Evolutionary conservation across 2,797 vertebrate species (phyloP).

Genomic region (Typhlichthys subterraneus): DNA sequence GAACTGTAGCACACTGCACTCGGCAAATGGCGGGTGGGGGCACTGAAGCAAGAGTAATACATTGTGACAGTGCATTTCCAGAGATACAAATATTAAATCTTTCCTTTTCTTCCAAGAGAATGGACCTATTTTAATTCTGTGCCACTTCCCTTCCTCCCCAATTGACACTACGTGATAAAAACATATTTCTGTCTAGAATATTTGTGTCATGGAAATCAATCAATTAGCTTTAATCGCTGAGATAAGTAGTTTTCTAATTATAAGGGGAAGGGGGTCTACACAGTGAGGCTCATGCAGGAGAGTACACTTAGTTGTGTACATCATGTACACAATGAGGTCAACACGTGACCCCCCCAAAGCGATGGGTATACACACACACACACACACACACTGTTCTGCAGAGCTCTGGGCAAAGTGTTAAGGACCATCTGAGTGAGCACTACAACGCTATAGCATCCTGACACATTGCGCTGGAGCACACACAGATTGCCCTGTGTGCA

Average conservation of each 20-base stretch:
- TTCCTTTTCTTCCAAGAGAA: conserved; percentile 43
- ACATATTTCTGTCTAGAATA: conserved; percentile 46
- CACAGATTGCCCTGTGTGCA: conserved; percentile 32
- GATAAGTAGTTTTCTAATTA: conserved; percentile 56
- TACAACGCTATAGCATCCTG: conserved; percentile 53
- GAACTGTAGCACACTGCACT: conserved; percentile 15
- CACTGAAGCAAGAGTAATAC: conserved; percentile 61
- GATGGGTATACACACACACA: conserved; percentile 47
- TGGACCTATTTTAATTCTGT: conserved; percentile 46
- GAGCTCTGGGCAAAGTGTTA: conserved; percentile 56
- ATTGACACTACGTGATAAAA: conserved; percentile 39
- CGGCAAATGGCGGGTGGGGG: conserved; percentile 32
- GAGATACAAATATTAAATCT: conserved; percentile 71
- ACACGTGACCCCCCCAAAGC: conserved; percentile 74
- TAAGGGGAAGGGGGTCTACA: conserved; percentile 28
- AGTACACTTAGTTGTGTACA: conserved; percentile 63
- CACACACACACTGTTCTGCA: conserved; percentile 54
- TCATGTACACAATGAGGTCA: conserved; percentile 80
- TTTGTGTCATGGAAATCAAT: conserved; percentile 66
- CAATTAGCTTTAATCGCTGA: conserved; percentile 59
- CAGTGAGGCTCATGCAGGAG: conserved; percentile 50
- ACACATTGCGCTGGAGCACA: conserved; percentile 45
- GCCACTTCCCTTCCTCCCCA: conserved; percentile 29
- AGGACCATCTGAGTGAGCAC: conserved; percentile 70
- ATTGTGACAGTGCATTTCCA: conserved; percentile 67